phyloP scores from a whole-genome alignment of 35 echinoderm and acorn worm genomes.

The Nesometra sesokonis region DNA sequence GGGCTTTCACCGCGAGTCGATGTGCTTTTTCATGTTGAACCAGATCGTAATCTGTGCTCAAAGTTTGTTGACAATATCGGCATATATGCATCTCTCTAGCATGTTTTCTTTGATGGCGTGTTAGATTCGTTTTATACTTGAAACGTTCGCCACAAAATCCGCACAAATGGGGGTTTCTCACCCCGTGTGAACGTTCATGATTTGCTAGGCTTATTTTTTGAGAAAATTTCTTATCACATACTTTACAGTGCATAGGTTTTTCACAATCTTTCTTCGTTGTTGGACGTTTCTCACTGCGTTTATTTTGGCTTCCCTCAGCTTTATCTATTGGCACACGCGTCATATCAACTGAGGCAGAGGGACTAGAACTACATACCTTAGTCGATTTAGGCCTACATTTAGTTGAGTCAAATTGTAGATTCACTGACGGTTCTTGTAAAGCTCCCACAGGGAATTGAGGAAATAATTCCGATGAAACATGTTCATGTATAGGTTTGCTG shows the following conservation, averaged over 20 bases:
- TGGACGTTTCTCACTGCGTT: no score
- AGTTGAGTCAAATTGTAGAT: no score
- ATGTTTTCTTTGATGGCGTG: constrained; percentile 54
- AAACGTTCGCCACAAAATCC: constrained; percentile 47
- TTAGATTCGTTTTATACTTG: constrained; percentile 66
- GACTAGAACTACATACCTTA: no score
- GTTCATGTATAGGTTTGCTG: no score
- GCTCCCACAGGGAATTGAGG: no score
- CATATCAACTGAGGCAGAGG: no score
- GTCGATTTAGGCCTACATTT: no score
- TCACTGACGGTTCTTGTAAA: no score
- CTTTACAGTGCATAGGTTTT: constrained; percentile 9
- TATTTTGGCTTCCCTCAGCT: no score
- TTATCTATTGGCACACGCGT: no score
- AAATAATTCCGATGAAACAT: no score
- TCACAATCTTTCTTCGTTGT: no score
- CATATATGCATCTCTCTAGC: constrained; percentile 61
- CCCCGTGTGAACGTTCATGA: constrained; percentile 57
- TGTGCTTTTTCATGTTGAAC: constrained; percentile 85
- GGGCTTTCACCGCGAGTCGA: background rate
- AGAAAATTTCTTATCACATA: constrained; percentile 44
- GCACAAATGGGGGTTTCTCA: constrained; percentile 38
- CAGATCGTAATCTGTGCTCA: constrained; percentile 60
- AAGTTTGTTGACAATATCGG: constrained; percentile 43
- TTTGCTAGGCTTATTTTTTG: constrained; percentile 65